Percentiles rank a stretch among this genome's conserved stretches.
Conservation (phyloP, 2,888 invertebrate species). For the Drosophila setosimentum region DNA sequence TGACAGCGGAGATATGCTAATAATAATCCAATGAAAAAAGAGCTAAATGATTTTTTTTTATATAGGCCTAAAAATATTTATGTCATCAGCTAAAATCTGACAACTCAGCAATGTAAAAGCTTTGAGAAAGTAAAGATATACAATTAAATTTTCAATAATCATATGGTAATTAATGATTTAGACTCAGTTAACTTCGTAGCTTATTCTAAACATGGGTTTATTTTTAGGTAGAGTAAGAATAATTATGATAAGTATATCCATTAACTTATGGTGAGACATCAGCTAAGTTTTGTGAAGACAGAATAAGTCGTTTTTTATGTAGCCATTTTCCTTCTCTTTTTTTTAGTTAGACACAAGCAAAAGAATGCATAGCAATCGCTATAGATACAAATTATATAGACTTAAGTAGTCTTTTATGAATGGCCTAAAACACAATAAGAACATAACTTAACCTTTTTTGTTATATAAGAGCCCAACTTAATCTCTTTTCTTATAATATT, state of each 20-base stretch:
- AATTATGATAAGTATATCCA: neutral
- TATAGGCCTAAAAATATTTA: neutral
- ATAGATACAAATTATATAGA: neutral
- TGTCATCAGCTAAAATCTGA: neutral
- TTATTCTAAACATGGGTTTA: neutral
- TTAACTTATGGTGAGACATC: neutral
- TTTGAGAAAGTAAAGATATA: neutral
- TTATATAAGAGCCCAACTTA: neutral
- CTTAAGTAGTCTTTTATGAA: neutral
- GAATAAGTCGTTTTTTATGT: neutral
- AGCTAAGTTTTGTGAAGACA: neutral
- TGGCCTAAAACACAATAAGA: neutral
- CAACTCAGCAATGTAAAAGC: neutral
- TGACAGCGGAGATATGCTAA: conserved; percentile 14
- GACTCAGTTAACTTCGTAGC: neutral
- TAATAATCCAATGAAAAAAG: neutral
- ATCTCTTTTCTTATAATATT: neutral
- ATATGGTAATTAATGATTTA: neutral
- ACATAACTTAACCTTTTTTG: neutral
- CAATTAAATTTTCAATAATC: neutral
- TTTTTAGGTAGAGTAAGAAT: neutral
- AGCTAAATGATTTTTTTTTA: neutral
- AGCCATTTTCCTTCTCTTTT: neutral
- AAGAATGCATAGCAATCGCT: neutral
- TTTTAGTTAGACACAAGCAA: neutral